These are phyloP conservation scores for Pocillopora damicornis DNA, from an alignment of 64 coral and sea anemone species.

Conservation along the genomic window DNA sequence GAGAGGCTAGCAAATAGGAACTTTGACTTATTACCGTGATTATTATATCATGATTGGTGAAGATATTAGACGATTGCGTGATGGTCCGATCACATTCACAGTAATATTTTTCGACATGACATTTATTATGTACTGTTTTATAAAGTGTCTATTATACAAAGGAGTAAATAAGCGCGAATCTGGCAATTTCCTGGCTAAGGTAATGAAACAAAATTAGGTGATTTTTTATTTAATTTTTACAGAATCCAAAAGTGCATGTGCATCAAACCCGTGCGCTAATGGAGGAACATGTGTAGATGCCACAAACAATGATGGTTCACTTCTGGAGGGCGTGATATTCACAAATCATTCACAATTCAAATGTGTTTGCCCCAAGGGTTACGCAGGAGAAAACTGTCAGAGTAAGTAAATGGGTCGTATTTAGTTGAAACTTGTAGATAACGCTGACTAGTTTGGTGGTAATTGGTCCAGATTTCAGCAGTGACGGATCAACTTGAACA, in stretches of 20 bases:
- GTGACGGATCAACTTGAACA: too few relatives aligned
- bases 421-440: not conserved
- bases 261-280: slow-evolving; percentile 59
- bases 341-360: slow-evolving; percentile 50
- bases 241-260: slow-evolving; percentile 74
- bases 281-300: slow-evolving; percentile 69
- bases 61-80: too few relatives aligned
- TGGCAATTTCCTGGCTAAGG: not conserved
- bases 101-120: too few relatives aligned
- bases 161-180: not conserved
- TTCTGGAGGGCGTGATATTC: slow-evolving; percentile 60
- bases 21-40: too few relatives aligned
- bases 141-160: too few relatives aligned
- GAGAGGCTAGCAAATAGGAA: too few relatives aligned
- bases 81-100: too few relatives aligned
- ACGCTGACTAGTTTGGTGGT: not conserved
- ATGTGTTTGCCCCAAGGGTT: slow-evolving; percentile 89
- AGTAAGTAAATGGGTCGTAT: not conserved
- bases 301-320: slow-evolving; percentile 74
- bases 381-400: slow-evolving; percentile 56
- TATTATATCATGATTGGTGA: too few relatives aligned
- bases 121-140: too few relatives aligned
- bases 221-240: not conserved
- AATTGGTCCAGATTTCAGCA: too few relatives aligned
- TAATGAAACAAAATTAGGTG: too few relatives aligned